Evolutionary conservation across 2,113 vertebrate species (phyloP), one percentile per base, ranked within the genome.

Genomic region (Nycticryphes semicollaris): DNA sequence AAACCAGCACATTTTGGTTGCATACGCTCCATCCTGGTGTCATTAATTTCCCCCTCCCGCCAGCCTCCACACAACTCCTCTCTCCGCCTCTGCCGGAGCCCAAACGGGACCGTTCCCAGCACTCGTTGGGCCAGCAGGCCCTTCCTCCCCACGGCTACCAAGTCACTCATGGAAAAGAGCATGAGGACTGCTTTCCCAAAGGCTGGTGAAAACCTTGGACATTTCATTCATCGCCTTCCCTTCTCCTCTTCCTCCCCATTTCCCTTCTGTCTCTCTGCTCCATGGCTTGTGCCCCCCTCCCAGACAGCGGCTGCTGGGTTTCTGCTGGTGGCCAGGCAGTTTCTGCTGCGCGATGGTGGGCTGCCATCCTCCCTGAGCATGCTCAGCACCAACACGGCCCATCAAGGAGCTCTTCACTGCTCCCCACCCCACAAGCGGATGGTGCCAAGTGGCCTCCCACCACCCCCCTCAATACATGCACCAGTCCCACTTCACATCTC

Each of bases 1-100:
- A 98, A 98, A 97, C 96, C 94, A 97, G 92, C 97, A 95, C 62
- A 35, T 93, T 94, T 96, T 94, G 82, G 90, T 95, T 96, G 90
- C 84, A 5, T 50, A 82, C 31, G 6, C 91, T 97, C 93, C 85
- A 76, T 85, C 94, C 88, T 57, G 78, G 73, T 63, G 37, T 73
- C 91, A 51, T 66, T 84, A 75, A 37, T 28, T 48, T 48, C 92
- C 54, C 54, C 75, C 64, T 43, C 9, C 81, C 62, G 31, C 10
- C 67, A 48, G 84, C 93, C 86, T 91, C 88, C 85, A 70, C 85
- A 63, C n/a, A 76, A 84, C 72, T 95, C 72, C 87, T 91, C 86
- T 79, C 90, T 92, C 75, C 82, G 0, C 18, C 85, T 80, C 88
- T 93, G 94, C 66, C 1, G 4, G 68, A 64, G 79, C 94, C 93